Evolutionary conservation across 2,888 invertebrate genomes (phyloP).

Genomic region (Crossocerus cetratus): DNA sequence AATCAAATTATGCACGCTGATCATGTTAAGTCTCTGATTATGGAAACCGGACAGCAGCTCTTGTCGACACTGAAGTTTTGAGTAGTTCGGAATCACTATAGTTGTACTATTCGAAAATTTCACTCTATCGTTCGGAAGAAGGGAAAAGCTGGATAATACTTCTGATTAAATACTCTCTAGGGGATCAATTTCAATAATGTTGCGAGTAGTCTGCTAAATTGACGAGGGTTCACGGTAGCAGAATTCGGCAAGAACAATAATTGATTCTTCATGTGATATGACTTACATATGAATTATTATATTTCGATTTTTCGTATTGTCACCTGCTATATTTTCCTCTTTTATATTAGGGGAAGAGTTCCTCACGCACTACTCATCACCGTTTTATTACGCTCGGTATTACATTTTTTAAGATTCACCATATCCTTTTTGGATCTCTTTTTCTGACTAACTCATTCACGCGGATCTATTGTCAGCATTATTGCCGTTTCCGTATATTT

Average conservation of each 20-base stretch:
- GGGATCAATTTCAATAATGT: too few relatives aligned
- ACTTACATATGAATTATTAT: conserved; percentile 23
- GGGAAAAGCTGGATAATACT: conserved; percentile 7
- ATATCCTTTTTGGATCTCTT: too few relatives aligned
- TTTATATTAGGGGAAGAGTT: conserved; percentile 1
- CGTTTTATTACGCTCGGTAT: neutral
- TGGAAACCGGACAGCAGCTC: conserved; percentile 75
- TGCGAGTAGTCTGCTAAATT: too few relatives aligned
- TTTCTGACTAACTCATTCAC: too few relatives aligned
- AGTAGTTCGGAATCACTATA: conserved; percentile 24
- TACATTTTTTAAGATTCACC: neutral
- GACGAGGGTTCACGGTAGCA: neutral
- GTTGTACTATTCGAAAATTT: conserved; percentile 2
- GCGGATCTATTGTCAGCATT: too few relatives aligned
- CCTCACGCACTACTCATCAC: neutral
- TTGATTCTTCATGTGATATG: conserved; percentile 39
- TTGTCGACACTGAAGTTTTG: conserved; percentile 69
- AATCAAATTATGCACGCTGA: conserved; percentile 75
- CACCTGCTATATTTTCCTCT: neutral
- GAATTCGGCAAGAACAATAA: conserved; percentile 35
- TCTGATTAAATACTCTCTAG: too few relatives aligned
- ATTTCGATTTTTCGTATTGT: conserved; percentile 19
- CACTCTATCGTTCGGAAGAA: conserved; percentile 2
- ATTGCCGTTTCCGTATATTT: too few relatives aligned
- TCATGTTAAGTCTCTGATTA: conserved; percentile 75